Evolutionary conservation across 2,888 invertebrate species (phyloP), one percentile per base, ranked within the genome.

Genomic region (Branchellion lobata): DNA sequence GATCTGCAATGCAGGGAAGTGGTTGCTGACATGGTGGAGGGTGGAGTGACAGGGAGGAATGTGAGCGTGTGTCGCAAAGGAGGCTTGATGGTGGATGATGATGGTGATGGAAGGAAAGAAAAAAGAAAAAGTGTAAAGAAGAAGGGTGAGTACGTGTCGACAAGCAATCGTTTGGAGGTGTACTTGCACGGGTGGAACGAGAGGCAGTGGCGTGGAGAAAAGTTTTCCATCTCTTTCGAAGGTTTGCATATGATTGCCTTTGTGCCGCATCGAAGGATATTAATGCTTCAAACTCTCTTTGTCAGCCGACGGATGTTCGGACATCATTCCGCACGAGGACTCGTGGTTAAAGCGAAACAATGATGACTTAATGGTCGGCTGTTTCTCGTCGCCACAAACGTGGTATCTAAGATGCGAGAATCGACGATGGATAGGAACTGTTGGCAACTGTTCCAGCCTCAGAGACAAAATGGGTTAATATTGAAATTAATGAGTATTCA

Each of bases 391-490:
- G 27, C 73, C 78, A 53, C 80, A 80, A 75, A 80, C 71, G 8
- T 82, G 82, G 82, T 65, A 80, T 61, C 81, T 82, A 2, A 65
- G 57, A 31, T 82, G 82, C 57, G 78, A 73, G 21, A 40, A 40
- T n/a, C 34, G 74, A 1, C 78, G 72, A 18, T 82, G 82, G 82
- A 40, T 36, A 18, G 82, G 82, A 2, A 78, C 71, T 71, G 21
- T 81, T 34, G 82, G 81, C 53, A 82, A 82, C 79, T 82, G 82
- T 75, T 75, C 81, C 33, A 71, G 61, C 14, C 36, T 5, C 24
- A 57, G 21, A n/a, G 21, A 57, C n/a, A 24, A 18, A 57, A 14
- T 57, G 5, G 61, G 61, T 57, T 18, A 18, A 24, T 57, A 57
- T 40, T 40, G 8, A 40, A 57, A 57, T 24, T 57, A 57, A 57